Evolutionary conservation across 2,113 vertebrate genomes (phyloP), one percentile per base, ranked within the genome.

Genomic region (Vimba vimba): DNA sequence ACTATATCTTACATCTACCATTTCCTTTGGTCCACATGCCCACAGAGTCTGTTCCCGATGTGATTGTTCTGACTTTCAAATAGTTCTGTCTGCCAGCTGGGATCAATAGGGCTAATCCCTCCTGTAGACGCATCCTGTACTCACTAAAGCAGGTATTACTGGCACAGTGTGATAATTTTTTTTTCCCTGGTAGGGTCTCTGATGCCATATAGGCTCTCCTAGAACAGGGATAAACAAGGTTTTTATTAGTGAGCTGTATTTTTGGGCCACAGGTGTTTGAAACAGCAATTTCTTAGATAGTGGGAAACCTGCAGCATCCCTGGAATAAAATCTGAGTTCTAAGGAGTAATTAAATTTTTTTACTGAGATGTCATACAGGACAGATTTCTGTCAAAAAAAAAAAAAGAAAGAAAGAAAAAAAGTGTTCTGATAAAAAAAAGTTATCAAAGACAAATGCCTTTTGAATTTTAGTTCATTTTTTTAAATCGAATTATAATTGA

Each of bases 51-150:
- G 39, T 36, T 75, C 68, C 60, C 55, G 15, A 50, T 86, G 83
- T 79, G 83, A 87, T 85, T 90, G 83, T 87, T 88, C 86, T 86
- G 87, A 88, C 87, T 87, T 88, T 88, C 76, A 90, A 90, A 88
- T 88, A 86, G 83, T 87, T 79, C 74, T 76, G 79, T 81, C 87
- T 83, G 83, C 88, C 87, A 85, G 85, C 88, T 88, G 87, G 85
- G 85, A 88, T 90, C 79, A 83, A 80, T 88, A 84, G 23, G 62
- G 64, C 76, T 89, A 89, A 89, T 87, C 80, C 88, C 59, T 78
- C 79, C 68, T 71, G 69, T 59, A 80, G 83, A 84, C 77, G 25
- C 30, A 45, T 80, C 87, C 86, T 66, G 79, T 43, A 30, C 64
- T 66, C 50, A 55, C 78, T 81, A 87, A 89, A 80, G 77, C 59